Conservation (phyloP, 2,888 invertebrate genomes). For the Pseudococcus longispinus region DNA sequence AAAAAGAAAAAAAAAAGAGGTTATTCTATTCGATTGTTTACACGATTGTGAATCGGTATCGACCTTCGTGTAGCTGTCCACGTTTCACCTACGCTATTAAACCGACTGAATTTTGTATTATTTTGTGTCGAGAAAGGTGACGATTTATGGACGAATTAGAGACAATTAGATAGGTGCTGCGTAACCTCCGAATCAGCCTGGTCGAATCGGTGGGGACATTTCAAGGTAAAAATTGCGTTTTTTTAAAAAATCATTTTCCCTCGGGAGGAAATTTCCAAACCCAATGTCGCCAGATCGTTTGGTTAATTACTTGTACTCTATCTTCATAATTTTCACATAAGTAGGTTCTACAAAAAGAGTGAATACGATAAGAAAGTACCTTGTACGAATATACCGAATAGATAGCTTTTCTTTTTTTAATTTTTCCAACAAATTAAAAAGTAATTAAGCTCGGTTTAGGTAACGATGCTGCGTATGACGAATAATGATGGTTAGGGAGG, state of each 20-base stretch:
- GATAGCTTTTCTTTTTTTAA: neutral
- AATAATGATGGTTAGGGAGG: neutral
- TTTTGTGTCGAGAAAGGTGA: constrained; percentile 21
- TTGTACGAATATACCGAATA: neutral
- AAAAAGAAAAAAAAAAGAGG: neutral
- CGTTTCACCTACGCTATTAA: constrained; percentile 9
- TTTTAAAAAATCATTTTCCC: neutral
- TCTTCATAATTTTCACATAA: constrained; percentile 37
- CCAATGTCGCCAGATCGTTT: neutral
- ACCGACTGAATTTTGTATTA: neutral
- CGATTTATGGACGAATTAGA: constrained; percentile 28
- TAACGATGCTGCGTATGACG: constrained; percentile 13
- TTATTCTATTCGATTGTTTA: constrained; percentile 4
- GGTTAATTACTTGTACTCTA: constrained; percentile 26
- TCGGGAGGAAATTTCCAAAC: neutral
- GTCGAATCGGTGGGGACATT: neutral
- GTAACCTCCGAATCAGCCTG: neutral
- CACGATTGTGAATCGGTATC: constrained; percentile 13
- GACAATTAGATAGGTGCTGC: neutral
- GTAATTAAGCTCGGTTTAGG: constrained; percentile 19
- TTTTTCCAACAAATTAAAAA: constrained; percentile 40
- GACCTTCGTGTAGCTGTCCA: neutral
- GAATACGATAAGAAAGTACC: neutral
- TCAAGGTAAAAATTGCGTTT: neutral
- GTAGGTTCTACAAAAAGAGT: neutral